Evolutionary conservation across 1,140 invertebrate species (phyloP).

Genomic region (Pogonomyrmex californicus): DNA sequence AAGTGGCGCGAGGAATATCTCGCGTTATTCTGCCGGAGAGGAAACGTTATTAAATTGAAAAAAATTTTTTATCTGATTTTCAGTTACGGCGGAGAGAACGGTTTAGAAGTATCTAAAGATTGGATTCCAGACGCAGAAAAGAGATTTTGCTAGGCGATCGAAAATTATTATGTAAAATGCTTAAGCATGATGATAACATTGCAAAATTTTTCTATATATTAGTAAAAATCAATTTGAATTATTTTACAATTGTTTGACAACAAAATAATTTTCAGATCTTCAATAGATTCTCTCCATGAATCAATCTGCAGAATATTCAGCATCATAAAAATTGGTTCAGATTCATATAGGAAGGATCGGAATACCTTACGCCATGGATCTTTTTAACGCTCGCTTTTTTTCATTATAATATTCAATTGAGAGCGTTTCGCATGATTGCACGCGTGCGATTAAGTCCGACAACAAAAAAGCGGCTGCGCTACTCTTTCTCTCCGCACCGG

Average conservation of each 20-base stretch:
- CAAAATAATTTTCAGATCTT: background rate
- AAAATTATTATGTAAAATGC: no score
- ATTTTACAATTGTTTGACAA: no score
- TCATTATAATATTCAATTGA: background rate
- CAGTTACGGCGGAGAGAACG: no score
- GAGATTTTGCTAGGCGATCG: no score
- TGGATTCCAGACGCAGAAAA: no score
- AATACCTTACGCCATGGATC: background rate
- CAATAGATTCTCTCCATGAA: no score
- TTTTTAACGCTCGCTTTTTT: background rate
- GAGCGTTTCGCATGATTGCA: conserved; percentile 1
- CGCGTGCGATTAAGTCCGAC: conserved; percentile 7
- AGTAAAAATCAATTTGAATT: no score
- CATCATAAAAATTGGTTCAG: background rate
- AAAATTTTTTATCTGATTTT: no score
- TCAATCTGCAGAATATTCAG: no score
- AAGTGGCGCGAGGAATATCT: background rate
- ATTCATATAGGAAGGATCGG: background rate
- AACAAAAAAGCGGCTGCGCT: conserved; percentile 22
- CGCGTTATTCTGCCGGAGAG: background rate
- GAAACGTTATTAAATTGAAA: background rate
- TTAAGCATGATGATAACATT: no score
- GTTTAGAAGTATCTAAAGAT: no score
- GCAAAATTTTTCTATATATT: no score
- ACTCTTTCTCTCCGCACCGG: conserved; percentile 6